Conservation (phyloP, 2,797 vertebrate species). For the Gallinago solitaria region DNA sequence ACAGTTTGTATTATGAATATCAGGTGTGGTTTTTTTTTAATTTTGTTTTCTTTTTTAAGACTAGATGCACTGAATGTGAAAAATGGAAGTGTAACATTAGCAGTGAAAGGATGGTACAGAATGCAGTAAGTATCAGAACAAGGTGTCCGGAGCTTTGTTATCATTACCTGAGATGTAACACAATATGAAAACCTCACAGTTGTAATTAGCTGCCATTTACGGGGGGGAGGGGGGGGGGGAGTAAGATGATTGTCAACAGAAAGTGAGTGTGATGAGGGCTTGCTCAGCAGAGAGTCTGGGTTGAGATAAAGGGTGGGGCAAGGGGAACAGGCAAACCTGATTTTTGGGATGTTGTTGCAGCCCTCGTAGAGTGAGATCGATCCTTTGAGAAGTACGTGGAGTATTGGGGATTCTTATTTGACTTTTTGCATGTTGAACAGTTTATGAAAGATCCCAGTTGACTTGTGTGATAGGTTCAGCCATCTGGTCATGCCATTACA, state of each 20-base stretch:
- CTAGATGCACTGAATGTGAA: neutral
- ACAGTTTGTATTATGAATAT: neutral
- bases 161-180: neutral
- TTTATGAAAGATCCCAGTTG: neutral
- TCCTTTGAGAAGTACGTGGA: accelerated
- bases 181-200: neutral
- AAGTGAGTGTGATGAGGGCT: neutral
- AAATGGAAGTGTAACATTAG: neutral
- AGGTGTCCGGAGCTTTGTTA: neutral
- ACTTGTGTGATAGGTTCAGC: neutral
- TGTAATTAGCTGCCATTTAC: neutral
- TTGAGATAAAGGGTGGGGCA: neutral
- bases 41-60: neutral
- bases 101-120: neutral
- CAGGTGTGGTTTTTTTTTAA: neutral
- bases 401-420: neutral
- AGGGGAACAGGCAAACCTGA: neutral
- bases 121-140: neutral
- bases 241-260: neutral
- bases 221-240: too few relatives aligned
- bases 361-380: neutral
- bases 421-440: neutral
- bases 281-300: neutral
- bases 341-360: neutral
- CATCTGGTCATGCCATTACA: neutral